Evolutionary conservation across 2,797 vertebrate species (phyloP), one percentile per base, ranked within the genome.

Genomic region (Lacerta bilineata): DNA sequence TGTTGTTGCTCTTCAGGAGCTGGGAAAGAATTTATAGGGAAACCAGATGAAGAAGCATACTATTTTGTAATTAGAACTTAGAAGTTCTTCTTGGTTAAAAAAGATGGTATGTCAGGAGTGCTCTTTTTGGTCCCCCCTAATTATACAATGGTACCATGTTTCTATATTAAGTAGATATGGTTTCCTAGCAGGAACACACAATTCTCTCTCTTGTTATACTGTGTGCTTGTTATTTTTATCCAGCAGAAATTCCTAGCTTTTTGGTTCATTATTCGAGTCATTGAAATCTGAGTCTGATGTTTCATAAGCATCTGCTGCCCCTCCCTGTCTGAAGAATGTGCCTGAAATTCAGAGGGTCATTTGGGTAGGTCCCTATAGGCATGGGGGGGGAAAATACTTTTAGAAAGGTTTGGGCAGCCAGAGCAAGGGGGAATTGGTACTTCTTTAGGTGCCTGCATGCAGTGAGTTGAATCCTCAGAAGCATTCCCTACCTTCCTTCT

Each of bases 201-300:
- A 50, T 88, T 84, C 13, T 87, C 50, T 55, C 50, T 85, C 80
- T 61, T 13, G 33, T 69, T 61, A 80, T 13, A 0, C 27, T 46
- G 1, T 86, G 87, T 69, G 77, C 59, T 84, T 36, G 25, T 23
- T 68, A 29, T 72, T 86, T 94, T 87, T 91, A 78, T 76, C 74
- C 87, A 68, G 75, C 43, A 23, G 64, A 87, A 82, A 75, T 77
- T 2, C 72, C 83, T 91, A 88, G 17, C 85, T 88, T 93, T 72
- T 88, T 87, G 8, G 68, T 93, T 92, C 94, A 91, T 93, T 93
- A 87, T 41, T 71, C n/a, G 20, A 2, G 23, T 90, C 75, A 90
- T 4, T 94, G 86, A 91, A 92, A 95, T 91, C 90, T 86, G 91
- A 92, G 89, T 92, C 89, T 90, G 88, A 89, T 92, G 88, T 95